Conservation (phyloP, 30 jellyfish, hydroid and myxozoan species). For the Morbakka virulenta region DNA sequence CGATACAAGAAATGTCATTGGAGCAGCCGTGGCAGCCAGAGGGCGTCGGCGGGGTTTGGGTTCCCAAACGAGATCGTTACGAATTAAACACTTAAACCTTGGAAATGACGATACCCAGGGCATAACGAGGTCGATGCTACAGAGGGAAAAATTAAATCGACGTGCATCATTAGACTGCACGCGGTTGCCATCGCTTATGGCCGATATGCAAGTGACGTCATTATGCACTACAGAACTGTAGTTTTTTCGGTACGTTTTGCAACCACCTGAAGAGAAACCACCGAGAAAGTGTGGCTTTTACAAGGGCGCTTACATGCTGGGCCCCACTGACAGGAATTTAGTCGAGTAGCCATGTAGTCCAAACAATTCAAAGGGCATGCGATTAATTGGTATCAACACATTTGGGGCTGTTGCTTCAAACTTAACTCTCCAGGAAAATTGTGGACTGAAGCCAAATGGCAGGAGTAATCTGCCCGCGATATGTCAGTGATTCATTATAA, state of each 20-base stretch:
- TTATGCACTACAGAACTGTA: not conserved
- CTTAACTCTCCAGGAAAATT: too few relatives aligned
- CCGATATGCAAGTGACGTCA: not conserved
- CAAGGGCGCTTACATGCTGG: too few relatives aligned
- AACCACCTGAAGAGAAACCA: too few relatives aligned
- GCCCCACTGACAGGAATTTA: too few relatives aligned
- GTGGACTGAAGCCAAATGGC: too few relatives aligned
- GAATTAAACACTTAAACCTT: not conserved
- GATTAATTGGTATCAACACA: too few relatives aligned
- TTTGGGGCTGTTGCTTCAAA: too few relatives aligned
- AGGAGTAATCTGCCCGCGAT: too few relatives aligned
- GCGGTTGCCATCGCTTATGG: not conserved
- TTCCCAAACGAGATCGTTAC: not conserved
- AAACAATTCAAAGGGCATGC: too few relatives aligned
- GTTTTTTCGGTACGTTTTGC: not conserved
- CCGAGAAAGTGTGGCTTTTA: too few relatives aligned
- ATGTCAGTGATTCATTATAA: too few relatives aligned
- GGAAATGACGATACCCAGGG: not conserved
- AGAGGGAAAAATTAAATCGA: not conserved
- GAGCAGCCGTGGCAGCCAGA: not conserved
- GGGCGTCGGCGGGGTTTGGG: not conserved
- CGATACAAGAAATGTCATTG: not conserved
- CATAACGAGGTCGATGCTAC: not conserved
- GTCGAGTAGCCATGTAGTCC: too few relatives aligned
- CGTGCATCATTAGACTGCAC: not conserved